phyloP scores from a whole-genome alignment of 2,797 vertebrate species.

The Artibeus lituratus region DNA sequence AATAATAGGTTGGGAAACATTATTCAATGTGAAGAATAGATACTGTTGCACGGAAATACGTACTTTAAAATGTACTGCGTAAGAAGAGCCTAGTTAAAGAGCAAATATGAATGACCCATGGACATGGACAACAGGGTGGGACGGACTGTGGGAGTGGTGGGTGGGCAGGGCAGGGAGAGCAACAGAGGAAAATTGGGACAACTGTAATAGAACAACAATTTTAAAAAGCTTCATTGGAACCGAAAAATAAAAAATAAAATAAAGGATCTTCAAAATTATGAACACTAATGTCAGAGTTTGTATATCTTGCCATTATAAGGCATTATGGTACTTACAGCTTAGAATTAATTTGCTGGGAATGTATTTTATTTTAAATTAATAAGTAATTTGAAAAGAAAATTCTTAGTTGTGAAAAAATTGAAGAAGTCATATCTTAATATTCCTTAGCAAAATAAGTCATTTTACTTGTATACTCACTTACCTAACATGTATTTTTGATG shows the following conservation, averaged over 20 bases:
- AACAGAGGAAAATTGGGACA: too few relatives aligned
- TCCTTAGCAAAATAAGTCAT: not conserved
- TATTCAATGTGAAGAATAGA: constrained; percentile 74
- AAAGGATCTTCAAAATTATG: constrained; percentile 22
- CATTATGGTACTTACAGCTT: not conserved
- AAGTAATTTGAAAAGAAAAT: constrained; percentile 48
- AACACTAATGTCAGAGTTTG: not conserved
- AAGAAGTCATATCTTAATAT: constrained; percentile 20
- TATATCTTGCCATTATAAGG: not conserved
- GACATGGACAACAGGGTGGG: too few relatives aligned
- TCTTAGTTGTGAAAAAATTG: not conserved
- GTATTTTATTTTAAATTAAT: constrained; percentile 49
- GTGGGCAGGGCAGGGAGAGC: too few relatives aligned
- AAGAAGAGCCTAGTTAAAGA: not conserved
- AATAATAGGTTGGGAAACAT: constrained; percentile 74
- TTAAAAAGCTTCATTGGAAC: too few relatives aligned
- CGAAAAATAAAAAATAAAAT: too few relatives aligned
- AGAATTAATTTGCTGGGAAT: constrained; percentile 12
- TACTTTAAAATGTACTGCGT: constrained; percentile 9
- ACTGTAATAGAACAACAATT: too few relatives aligned
- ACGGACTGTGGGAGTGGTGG: too few relatives aligned
- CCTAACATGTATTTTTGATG: not conserved
- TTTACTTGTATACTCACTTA: not conserved
- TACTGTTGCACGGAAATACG: constrained; percentile 41
- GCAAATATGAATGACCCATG: too few relatives aligned